A percentile compares a stretch with the other conserved stretches of the same genome.
Conservation (phyloP, 1,140 invertebrate species). For the Nasonia giraulti region DNA sequence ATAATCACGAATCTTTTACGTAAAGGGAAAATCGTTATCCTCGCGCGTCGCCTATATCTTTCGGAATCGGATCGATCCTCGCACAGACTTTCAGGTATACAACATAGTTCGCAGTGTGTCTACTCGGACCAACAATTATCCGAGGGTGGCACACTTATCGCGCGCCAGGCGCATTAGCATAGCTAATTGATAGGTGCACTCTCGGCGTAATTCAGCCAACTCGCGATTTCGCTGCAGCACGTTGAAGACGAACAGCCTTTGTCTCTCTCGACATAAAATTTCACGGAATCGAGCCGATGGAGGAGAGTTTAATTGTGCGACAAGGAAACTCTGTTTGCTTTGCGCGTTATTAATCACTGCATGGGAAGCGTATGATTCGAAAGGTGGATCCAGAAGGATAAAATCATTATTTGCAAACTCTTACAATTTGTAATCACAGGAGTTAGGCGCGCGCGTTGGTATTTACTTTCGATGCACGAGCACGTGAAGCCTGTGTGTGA, state of each 20-base stretch:
- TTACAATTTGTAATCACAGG: too few species aligned
- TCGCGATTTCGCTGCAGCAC: constrained; percentile 34
- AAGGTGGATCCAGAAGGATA: too few species aligned
- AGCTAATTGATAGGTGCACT: constrained; percentile 30
- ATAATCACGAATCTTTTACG: background rate
- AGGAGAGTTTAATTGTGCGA: background rate
- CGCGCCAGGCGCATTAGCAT: constrained; percentile 18
- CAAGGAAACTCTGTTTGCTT: background rate
- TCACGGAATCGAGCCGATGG: constrained; percentile 51
- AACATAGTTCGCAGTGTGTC: background rate
- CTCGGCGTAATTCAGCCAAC: background rate
- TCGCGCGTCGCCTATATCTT: background rate
- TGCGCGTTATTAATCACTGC: too few species aligned
- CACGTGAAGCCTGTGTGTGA: too few species aligned
- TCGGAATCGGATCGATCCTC: constrained; percentile 12
- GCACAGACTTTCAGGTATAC: background rate
- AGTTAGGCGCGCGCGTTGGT: too few species aligned
- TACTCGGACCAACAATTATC: background rate
- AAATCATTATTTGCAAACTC: too few species aligned
- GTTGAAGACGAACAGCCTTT: constrained; percentile 23
- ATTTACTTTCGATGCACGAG: too few species aligned
- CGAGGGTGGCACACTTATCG: constrained; percentile 1
- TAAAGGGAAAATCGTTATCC: constrained; percentile 1
- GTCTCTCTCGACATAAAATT: constrained; percentile 52
- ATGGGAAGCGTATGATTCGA: too few species aligned